Base-by-base conservation (phyloP, 2,888 invertebrate species). In the Congeria kusceri region DNA sequence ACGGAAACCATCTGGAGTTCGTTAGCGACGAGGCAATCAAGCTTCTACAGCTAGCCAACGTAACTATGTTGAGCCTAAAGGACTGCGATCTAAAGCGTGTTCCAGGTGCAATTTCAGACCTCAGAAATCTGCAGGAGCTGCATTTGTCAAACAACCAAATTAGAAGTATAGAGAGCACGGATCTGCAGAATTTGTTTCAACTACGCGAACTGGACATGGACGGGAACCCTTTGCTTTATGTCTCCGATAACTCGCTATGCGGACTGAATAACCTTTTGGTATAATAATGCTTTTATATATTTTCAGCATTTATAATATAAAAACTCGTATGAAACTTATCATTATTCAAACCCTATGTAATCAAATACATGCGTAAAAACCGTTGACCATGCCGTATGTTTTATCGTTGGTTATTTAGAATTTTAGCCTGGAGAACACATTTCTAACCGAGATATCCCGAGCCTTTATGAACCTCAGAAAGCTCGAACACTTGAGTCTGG, bases 11-110 rank as follows among this genome's bases (percentile, higher is more conserved):
- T 39, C 57, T 87, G 2, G 74, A 84, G 29, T 87, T 87, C 25
- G 82, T 87, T 29, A 87, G 87, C 47, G 87, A 87, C 57, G 80
- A 83, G 46, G 83, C 87, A 1, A 86, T 86, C 0, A 53, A 63
- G 11, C 56, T 84, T 20, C 73, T 85, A 1, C 78, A 57, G n/a
- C 68, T 71, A 3, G 72, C 82, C 27, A 80, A 81, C 49, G 83
- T 87, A 7, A 61, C 80, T 3, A 62, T 61, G 27, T 66, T 87
- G 18, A 84, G 85, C 44, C 62, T 87, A 7, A 63, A 69, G 20
- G 81, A 85, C 70, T 85, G 86, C 39, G 82, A 77, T 25, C 74
- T 87, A 1, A 85, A 82, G 23, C 75, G 87, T 0, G 76, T 87
- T n/a, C 87, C 87, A 0, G 86, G 84, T 0, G 86, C 86, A 0